Conservation (phyloP, 1,140 invertebrate species). For the Pogonognathellus flavescens region DNA sequence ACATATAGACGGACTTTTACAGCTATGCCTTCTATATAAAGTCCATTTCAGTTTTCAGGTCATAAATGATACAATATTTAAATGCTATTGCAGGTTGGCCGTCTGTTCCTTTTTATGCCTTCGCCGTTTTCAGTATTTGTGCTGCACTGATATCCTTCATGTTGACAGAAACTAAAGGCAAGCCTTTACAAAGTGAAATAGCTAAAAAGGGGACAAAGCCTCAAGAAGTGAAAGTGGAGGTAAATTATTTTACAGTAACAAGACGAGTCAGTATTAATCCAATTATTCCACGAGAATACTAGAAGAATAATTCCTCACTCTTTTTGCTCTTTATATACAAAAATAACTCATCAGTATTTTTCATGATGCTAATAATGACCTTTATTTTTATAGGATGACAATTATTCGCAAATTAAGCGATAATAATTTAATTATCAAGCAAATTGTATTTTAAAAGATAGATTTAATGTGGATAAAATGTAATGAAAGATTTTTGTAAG, state of each 20-base stretch:
- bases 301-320: background rate
- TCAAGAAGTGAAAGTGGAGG: background rate
- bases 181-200: slow-evolving; percentile 34
- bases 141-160: slow-evolving; percentile 30
- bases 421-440: too few relatives aligned
- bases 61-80: background rate
- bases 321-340: background rate
- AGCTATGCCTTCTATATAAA: too few relatives aligned
- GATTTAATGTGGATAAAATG: too few relatives aligned
- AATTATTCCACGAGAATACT: background rate
- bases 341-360: background rate
- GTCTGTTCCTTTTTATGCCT: slow-evolving; percentile 45
- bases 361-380: too few relatives aligned
- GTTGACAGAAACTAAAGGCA: slow-evolving; percentile 55
- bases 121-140: slow-evolving; percentile 37
- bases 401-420: too few relatives aligned
- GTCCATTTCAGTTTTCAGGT: too few relatives aligned
- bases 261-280: background rate
- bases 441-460: too few relatives aligned
- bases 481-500: too few relatives aligned
- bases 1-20: too few relatives aligned
- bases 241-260: background rate
- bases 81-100: slow-evolving; percentile 39
- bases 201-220: background rate
- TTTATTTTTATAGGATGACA: too few relatives aligned